phyloP scores from a whole-genome alignment of 2,888 invertebrate genomes.

The Acheta domesticus region DNA sequence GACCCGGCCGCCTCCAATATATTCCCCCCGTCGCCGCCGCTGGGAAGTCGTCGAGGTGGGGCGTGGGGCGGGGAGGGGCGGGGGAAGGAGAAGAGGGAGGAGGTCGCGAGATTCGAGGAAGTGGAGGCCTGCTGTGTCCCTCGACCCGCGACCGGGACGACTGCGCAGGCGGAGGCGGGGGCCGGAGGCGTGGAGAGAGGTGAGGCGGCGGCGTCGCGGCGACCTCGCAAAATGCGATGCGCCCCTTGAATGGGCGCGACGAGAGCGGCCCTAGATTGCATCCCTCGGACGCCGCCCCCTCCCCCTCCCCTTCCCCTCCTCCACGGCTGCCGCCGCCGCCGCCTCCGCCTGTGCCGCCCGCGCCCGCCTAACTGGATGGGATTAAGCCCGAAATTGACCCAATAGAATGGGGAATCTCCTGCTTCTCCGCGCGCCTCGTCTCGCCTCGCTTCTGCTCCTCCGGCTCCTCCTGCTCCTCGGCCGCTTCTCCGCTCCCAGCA shows the following conservation, averaged over 20 bases:
- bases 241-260: not conserved
- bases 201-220: not conserved
- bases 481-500: too few relatives aligned
- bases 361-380: constrained; percentile 10
- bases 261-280: not conserved
- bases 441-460: not conserved
- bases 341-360: not conserved
- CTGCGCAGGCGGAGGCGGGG: not conserved
- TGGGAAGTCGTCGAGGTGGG: not conserved
- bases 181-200: not conserved
- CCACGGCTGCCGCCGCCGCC: not conserved
- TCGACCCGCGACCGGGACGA: not conserved
- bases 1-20: constrained; percentile 10
- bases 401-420: not conserved
- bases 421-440: not conserved
- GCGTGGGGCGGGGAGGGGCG: not conserved
- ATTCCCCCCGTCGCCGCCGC: not conserved
- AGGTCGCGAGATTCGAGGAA: not conserved
- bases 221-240: not conserved
- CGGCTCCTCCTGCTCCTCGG: not conserved
- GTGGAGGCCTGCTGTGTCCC: not conserved
- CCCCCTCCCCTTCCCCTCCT: not conserved
- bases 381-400: constrained; percentile 18
- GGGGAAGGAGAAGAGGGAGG: not conserved
- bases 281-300: not conserved